phyloP scores from a whole-genome alignment of 2,113 vertebrate genomes.

The Columba livia region DNA sequence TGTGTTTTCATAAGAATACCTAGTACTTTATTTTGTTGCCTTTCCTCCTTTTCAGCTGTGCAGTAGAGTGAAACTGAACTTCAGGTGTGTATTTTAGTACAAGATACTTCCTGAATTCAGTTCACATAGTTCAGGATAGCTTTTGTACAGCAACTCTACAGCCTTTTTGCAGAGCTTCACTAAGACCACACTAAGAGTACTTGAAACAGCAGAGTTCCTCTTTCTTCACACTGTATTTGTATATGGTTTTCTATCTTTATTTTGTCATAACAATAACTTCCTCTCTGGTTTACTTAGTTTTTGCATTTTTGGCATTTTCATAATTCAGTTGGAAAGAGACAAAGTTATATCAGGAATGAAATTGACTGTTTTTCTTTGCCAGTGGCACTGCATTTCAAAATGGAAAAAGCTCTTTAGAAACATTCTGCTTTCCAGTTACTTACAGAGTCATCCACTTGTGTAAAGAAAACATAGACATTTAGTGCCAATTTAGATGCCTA shows the following conservation, averaged over 20 bases:
- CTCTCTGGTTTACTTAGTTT: background rate
- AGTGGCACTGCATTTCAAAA: background rate
- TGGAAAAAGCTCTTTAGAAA: background rate
- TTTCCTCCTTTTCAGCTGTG: background rate
- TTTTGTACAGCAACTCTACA: background rate
- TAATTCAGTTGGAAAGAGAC: background rate
- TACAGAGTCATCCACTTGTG: accelerated
- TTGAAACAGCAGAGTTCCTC: background rate
- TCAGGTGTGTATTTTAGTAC: background rate
- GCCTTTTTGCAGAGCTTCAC: background rate
- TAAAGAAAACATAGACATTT: background rate
- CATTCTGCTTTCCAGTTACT: background rate
- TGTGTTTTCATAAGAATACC: background rate
- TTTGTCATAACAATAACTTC: background rate
- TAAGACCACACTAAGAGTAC: background rate
- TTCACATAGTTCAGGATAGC: background rate
- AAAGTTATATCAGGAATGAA: background rate
- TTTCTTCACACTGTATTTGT: background rate
- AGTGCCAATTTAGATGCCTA: background rate
- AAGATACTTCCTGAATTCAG: background rate
- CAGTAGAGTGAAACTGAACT: background rate
- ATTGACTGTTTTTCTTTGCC: background rate
- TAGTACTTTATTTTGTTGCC: background rate
- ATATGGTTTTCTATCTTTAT: background rate
- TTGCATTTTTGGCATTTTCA: background rate